A percentile compares a stretch with the other conserved stretches of the same genome.
Evolutionary conservation across 2,797 vertebrate genomes (phyloP).

Genomic region (Sebastes oblongus): DNA sequence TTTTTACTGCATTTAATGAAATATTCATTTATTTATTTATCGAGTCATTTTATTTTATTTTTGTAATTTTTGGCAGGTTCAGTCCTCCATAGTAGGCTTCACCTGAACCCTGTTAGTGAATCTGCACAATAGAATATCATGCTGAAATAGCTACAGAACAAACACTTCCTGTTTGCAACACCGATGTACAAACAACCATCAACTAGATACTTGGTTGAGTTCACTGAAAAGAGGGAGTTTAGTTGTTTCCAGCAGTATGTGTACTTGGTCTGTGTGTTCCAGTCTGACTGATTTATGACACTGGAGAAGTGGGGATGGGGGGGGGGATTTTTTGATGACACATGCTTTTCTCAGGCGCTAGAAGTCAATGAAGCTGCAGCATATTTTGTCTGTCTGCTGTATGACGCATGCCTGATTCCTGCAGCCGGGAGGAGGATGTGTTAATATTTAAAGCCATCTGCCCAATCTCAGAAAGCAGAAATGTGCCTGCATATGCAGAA

Average conservation of each 20-base stretch:
- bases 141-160: background rate
- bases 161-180: background rate
- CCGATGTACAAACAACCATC: background rate
- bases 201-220: background rate
- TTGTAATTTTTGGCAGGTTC: background rate
- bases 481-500: constrained; percentile 46
- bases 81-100: background rate
- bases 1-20: too few relatives aligned
- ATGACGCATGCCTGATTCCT: background rate
- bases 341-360: background rate
- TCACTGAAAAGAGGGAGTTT: background rate
- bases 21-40: too few relatives aligned
- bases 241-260: background rate
- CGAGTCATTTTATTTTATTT: too few relatives aligned
- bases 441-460: constrained; percentile 53
- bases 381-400: background rate
- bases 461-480: constrained; percentile 11
- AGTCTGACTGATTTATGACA: background rate
- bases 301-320: background rate
- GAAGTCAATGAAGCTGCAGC: background rate
- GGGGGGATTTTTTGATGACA: background rate
- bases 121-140: background rate
- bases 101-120: background rate
- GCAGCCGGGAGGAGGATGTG: background rate
- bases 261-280: background rate